Percentiles rank a stretch among this genome's conserved stretches.
phyloP scores from a whole-genome alignment of 2,113 vertebrate genomes.

The Diphyllodes magnificus region DNA sequence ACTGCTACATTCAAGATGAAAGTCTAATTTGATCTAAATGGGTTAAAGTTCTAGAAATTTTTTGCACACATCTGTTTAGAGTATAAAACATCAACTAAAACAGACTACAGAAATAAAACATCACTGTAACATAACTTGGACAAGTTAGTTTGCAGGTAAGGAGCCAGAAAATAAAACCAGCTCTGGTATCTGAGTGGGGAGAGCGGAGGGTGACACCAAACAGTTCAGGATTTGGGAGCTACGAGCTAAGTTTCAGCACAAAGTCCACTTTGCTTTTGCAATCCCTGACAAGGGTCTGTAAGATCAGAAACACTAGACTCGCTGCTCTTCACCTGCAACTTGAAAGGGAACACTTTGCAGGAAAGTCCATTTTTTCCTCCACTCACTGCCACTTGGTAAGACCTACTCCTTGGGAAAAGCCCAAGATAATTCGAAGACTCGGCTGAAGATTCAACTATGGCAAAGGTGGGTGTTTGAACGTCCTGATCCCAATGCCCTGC shows the following conservation, averaged over 20 bases:
- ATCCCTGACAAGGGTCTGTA: background rate
- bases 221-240: background rate
- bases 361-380: background rate
- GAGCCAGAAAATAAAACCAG: background rate
- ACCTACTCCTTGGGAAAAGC: background rate
- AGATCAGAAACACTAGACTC: background rate
- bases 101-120: background rate
- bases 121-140: background rate
- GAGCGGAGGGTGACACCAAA: background rate
- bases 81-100: background rate
- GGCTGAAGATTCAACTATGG: background rate
- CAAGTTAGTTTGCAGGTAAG: background rate
- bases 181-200: background rate
- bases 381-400: background rate
- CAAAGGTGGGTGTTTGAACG: background rate
- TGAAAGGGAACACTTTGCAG: background rate
- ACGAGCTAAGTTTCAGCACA: background rate
- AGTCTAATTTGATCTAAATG: background rate
- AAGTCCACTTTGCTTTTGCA: constrained; percentile 5
- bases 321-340: background rate
- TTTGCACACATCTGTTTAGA: background rate
- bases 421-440: background rate
- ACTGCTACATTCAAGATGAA: background rate
- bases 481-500: background rate
- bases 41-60: background rate